A percentile compares a stretch with the other conserved stretches of the same genome.
Conservation (phyloP, 2,113 vertebrate species). For the Dasyurus viverrinus region DNA sequence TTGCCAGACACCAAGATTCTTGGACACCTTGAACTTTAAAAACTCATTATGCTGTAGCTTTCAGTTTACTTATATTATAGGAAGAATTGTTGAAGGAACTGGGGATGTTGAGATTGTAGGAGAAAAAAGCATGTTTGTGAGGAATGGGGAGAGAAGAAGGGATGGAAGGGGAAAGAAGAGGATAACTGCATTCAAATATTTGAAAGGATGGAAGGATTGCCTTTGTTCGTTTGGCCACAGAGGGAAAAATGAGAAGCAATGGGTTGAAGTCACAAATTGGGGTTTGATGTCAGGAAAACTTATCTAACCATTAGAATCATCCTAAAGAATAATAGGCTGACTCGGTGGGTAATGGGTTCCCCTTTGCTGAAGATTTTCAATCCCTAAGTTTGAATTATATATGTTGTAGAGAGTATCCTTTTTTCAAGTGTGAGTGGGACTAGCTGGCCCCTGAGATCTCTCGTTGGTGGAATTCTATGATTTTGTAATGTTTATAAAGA, state of each 20-base stretch:
- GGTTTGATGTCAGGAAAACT: not conserved
- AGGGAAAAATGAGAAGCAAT: not conserved
- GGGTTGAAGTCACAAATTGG: not conserved
- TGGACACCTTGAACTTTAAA: not conserved
- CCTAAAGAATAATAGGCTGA: not conserved
- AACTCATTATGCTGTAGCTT: not conserved
- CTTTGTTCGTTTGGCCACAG: not conserved
- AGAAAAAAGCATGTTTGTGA: not conserved
- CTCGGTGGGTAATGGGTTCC: not conserved
- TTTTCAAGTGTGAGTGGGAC: not conserved
- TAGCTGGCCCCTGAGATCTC: not conserved
- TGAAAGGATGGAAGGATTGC: not conserved
- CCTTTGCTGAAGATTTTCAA: not conserved
- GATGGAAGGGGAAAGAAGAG: not conserved
- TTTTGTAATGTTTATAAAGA: not conserved
- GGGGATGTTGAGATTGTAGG: not conserved
- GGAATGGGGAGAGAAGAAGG: not conserved
- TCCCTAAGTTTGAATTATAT: too few relatives aligned
- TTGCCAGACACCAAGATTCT: not conserved
- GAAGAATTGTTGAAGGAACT: not conserved
- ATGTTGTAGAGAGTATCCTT: not conserved
- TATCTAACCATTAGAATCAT: not conserved
- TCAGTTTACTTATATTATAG: not conserved
- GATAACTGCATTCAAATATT: too few relatives aligned
- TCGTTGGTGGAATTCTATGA: not conserved